A percentile compares a stretch with the other conserved stretches of the same genome.
Evolutionary conservation across 2,113 vertebrate genomes (phyloP).

Genomic region (Odobenus rosmarus): DNA sequence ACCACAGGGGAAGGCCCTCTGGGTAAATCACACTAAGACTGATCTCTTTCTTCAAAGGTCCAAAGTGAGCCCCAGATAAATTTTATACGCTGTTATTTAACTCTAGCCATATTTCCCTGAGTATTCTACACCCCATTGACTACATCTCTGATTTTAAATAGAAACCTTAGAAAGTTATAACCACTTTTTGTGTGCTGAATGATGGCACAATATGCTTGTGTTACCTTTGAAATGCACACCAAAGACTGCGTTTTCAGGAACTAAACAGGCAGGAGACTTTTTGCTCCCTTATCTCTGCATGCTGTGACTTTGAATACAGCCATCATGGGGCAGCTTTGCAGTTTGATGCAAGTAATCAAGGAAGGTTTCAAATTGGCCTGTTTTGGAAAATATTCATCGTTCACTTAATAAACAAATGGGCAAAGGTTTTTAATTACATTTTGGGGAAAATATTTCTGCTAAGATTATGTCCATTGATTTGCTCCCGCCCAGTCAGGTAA

Average conservation of each 20-base stretch:
- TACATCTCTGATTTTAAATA: neutral
- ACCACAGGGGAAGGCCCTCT: neutral
- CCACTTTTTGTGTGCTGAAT: neutral
- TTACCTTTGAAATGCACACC: neutral
- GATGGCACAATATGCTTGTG: neutral
- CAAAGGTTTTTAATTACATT: conserved; percentile 33
- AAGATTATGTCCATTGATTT: conserved; percentile 18
- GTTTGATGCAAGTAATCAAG: neutral
- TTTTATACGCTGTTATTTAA: neutral
- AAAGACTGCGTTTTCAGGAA: neutral
- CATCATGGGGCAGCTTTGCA: neutral
- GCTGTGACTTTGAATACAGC: neutral
- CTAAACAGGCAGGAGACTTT: neutral
- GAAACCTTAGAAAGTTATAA: neutral
- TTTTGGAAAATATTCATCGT: conserved; percentile 3
- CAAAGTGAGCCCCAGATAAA: neutral
- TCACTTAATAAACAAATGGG: conserved; percentile 48
- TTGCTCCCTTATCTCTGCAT: neutral
- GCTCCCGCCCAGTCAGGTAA: neutral
- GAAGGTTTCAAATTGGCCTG: conserved; percentile 10
- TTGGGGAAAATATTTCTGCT: conserved; percentile 2
- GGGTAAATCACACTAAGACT: neutral
- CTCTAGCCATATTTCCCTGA: neutral
- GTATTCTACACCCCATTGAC: neutral
- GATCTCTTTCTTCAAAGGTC: neutral